Base-by-base conservation (phyloP, 2,888 invertebrate genomes). In the Gymnocheta viridis region DNA sequence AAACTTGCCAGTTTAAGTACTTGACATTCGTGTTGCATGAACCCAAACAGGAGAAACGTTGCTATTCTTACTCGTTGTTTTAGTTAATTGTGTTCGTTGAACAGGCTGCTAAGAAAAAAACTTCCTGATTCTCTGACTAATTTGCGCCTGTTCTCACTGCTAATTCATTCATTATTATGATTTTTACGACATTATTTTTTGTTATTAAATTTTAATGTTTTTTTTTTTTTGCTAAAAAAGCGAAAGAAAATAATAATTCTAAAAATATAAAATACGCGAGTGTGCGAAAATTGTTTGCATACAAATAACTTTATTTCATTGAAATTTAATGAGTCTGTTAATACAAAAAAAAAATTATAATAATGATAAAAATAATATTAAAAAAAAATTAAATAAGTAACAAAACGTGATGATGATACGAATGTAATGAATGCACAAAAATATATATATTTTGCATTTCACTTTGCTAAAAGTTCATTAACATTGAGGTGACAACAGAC, bases 281-380 rank as follows among this genome's bases (percentile, higher is more conserved):
- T 62, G 24, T 24, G 24, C 12, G 38, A 49, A 73, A 44, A 74
- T 60, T 64, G 10, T 58, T 24, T 56, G 22, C 22, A 79, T 56
- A 44, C n/a, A 69, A 70, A 76, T 49, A 62, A 73, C 60, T 66
- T 62, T 19, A 56, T 66, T 70, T 19, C 74, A 74, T 70, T 74
- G 64, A 70, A 76, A 83, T 74, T 76, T 83, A 83, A 83, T 79
- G 82, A 79, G 79, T 70, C 49, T 79, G 70, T 79, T 74, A 70
- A 66, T 66, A 76, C 24, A 22, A n/a, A 64, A 77, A 77, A 66
- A 24, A n/a, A n/a, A n/a, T n/a, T n/a, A n/a, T n/a, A 35, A 29
- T 12, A 2, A 51, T 9, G 41, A 69, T 14, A 62, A 76, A 35
- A 51, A 35, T 22, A 22, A 22, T 38, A 38, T 9, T 22, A 67